Evolutionary conservation across 1,140 invertebrate genomes (phyloP).

Genomic region (Thaumetopoea pityocampa): DNA sequence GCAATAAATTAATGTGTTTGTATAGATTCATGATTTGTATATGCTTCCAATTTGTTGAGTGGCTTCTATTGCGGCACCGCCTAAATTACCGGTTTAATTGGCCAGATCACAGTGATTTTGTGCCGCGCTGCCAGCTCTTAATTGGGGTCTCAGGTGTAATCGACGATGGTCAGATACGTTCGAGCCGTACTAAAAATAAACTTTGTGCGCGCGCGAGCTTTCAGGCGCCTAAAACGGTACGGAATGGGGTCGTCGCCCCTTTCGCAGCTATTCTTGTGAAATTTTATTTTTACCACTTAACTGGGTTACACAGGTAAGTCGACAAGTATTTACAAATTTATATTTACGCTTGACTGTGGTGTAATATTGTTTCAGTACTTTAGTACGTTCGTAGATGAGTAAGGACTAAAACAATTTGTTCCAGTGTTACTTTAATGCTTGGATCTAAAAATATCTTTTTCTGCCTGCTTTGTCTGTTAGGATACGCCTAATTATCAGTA

Average conservation of each 20-base stretch:
- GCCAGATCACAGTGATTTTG: slow-evolving; percentile 43
- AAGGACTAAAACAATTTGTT: too few relatives aligned
- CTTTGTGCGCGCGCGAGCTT: slow-evolving; percentile 61
- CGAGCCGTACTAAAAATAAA: slow-evolving; percentile 57
- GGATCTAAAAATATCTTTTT: too few relatives aligned
- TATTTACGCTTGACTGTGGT: too few relatives aligned
- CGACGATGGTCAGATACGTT: slow-evolving; percentile 54
- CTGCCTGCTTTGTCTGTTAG: too few relatives aligned
- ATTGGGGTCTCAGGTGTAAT: slow-evolving; percentile 57
- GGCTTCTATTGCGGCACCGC: slow-evolving; percentile 17
- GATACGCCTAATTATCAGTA: too few relatives aligned
- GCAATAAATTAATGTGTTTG: slow-evolving; percentile 21
- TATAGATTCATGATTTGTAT: slow-evolving; percentile 30
- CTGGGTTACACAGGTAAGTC: slow-evolving; percentile 26
- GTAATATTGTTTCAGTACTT: too few relatives aligned
- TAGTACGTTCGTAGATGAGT: too few relatives aligned
- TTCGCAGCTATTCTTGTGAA: slow-evolving; percentile 50
- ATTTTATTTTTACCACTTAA: slow-evolving; percentile 47
- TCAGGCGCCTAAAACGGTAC: slow-evolving; percentile 42
- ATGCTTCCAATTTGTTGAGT: slow-evolving; percentile 31
- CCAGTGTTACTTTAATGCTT: too few relatives aligned
- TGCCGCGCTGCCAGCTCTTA: slow-evolving; percentile 46
- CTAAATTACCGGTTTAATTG: slow-evolving; percentile 46
- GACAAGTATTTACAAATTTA: slow-evolving; percentile 5
- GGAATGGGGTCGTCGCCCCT: slow-evolving; percentile 66